Conservation (phyloP, 1,140 invertebrate species). For the Cylas formicarius region DNA sequence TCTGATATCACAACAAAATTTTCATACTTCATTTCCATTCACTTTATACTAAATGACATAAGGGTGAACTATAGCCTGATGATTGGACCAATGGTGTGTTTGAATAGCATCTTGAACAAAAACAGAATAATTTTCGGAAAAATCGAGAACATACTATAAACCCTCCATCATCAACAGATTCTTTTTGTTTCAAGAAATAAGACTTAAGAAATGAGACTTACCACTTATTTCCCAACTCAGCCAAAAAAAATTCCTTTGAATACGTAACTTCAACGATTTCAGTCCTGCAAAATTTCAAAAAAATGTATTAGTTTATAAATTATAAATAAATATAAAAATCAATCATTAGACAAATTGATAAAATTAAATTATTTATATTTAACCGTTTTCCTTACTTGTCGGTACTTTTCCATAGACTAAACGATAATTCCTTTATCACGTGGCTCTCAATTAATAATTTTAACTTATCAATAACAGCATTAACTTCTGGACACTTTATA, state of each 20-base stretch:
- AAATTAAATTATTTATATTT: slow-evolving; percentile 7
- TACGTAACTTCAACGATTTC: slow-evolving; percentile 5
- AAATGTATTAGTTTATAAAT: slow-evolving; percentile 4
- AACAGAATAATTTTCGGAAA: slow-evolving; percentile 9
- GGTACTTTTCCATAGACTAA: slow-evolving; percentile 2
- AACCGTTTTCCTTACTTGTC: slow-evolving; percentile 1
- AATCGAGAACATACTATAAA: slow-evolving; percentile 6
- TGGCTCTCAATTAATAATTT: slow-evolving; percentile 2
- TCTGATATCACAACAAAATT: too few species aligned
- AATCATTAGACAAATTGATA: too few species aligned
- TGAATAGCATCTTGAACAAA: slow-evolving; percentile 4
- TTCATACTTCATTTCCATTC: not conserved
- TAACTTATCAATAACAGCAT: slow-evolving; percentile 2
- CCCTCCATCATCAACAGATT: not conserved
- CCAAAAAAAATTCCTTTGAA: slow-evolving; percentile 4
- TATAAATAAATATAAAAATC: too few species aligned
- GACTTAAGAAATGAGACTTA: slow-evolving; percentile 2
- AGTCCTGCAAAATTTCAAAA: slow-evolving; percentile 3
- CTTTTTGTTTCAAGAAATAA: slow-evolving; percentile 8
- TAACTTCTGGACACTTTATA: slow-evolving; percentile 4
- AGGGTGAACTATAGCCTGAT: slow-evolving; percentile 3
- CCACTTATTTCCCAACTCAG: slow-evolving; percentile 4
- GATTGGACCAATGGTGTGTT: not conserved
- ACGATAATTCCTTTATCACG: not conserved
- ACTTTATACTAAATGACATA: slow-evolving; percentile 4